Base-by-base conservation (phyloP, 2,113 vertebrate genomes). In the Meles meles region DNA sequence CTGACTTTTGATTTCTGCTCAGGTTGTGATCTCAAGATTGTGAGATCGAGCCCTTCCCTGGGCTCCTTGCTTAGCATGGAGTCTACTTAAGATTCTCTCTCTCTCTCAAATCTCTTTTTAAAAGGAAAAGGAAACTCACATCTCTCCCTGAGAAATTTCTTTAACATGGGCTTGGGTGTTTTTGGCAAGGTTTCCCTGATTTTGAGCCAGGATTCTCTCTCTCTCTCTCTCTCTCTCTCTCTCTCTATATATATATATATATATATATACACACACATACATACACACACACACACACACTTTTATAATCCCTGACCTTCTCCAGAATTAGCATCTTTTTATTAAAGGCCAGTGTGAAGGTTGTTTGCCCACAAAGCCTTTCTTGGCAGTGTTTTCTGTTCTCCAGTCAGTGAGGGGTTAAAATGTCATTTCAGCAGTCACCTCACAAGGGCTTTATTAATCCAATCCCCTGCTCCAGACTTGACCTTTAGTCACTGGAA, bases 401-500 rank as follows among this genome's bases (percentile, higher is more conserved):
- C 31, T 81, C 31, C 31, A 42, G 77, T 72, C 52, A 44, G 25
- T 47, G 37, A 81, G 17, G 90, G 80, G 95, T 77, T 93, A 72
- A 94, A 81, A 63, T 84, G 47, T 88, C 80, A 31, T 71, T 94
- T 88, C 69, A 42, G 71, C 49, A 69, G 9, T 37, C 92, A 27
- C 57, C 21, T 95, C 76, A 88, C 44, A 52, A 59, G 44, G 61
- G 18, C 55, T 94, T 96, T 94, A 59, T 91, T 97, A 90, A 95
- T 97, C 55, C 42, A 84, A 81, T 27, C 49, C 23, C 72, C 76
- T 86, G 85, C 93, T 86, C 88, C 94, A 89, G 71, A 94, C 77
- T 94, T 96, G 96, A 96, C 96, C 95, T 96, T 90, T 87, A 77
- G 44, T 97, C 95, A 44, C 83, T 80, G 55, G 77, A 59, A 86